A percentile compares a stretch with the other conserved stretches of the same genome.
phyloP scores from a whole-genome alignment of 2,113 vertebrate genomes.

The Lepus americanus region DNA sequence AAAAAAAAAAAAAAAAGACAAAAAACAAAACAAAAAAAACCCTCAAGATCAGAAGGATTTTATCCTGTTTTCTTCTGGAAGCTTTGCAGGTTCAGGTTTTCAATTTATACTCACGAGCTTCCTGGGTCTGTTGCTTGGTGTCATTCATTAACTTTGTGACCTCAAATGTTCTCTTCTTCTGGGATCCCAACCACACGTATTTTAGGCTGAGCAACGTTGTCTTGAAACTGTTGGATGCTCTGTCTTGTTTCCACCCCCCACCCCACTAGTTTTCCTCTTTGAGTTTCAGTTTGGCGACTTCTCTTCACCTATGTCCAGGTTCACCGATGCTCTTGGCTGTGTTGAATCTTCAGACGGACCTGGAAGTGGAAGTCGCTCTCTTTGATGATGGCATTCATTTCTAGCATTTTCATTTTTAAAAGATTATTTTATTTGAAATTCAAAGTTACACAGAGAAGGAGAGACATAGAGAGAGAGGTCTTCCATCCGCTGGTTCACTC shows the following conservation, averaged over 20 bases:
- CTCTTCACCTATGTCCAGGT: background rate
- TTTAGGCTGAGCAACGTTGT: too few species aligned
- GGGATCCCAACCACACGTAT: too few species aligned
- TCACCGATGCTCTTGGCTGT: background rate
- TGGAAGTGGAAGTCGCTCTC: background rate
- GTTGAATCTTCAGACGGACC: background rate
- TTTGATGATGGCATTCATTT: background rate
- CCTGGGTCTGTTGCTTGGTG: background rate
- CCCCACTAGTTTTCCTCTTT: background rate
- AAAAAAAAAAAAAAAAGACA: too few species aligned
- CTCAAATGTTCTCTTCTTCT: background rate
- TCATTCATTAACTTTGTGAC: background rate
- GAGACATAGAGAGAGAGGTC: too few species aligned
- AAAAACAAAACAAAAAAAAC: too few species aligned
- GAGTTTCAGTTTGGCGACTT: background rate
- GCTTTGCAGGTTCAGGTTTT: background rate
- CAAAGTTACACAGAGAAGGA: too few species aligned
- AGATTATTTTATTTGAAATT: too few species aligned
- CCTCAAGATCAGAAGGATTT: too few species aligned
- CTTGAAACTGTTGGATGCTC: background rate
- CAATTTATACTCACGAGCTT: background rate
- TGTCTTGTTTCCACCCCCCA: background rate
- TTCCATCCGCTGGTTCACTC: too few species aligned
- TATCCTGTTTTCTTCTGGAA: too few species aligned
- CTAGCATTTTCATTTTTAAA: background rate